Base-by-base conservation (phyloP, 2,888 invertebrate species). In the Chymomyza caudatula region DNA sequence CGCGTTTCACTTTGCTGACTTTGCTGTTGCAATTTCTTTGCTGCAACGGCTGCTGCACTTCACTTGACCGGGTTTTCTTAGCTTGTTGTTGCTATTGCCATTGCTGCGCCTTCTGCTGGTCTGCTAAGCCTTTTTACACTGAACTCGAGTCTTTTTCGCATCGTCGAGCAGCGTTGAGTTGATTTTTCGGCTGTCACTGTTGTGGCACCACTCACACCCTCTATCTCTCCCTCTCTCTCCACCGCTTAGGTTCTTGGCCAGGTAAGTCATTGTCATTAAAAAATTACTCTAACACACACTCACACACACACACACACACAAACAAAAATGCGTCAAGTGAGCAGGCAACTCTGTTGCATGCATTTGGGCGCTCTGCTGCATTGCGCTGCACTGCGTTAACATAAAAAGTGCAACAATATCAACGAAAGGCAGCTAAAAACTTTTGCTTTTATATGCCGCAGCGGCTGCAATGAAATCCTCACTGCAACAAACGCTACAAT, bases 241-340 rank as follows among this genome's bases (percentile, higher is more conserved):
- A 6, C 19, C 5, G 13, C 17, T 17, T 15, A 17, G 47, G 1
- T 19, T 47, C 4, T 51, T 3, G 57, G 23, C 6, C 17, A 62
- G 29, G 58, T 58, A 69, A 73, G 74, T 71, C 29, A 37, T 37
- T 75, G 74, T 75, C 75, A 77, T 75, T 75, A 75, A 77, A 77
- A 67, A 65, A 71, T 60, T 71, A 74, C 74, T 47, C 67, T 60
- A 59, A 64, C 37, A 61, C 63, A 67, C 52, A 61, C 54, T 61
- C 63, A 65, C 37, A 37, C 11, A 23, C 13, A n/a, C 29, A 37
- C 29, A 37, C 19, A 51, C 49, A 49, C 17, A 17, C 49, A n/a
- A 2, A n/a, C 44, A 17, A 15, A 17, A 17, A 47, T 51, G 51
- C 20, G 51, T 17, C 51, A 43, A 44, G 25, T 49, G 17, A 15